Conservation (phyloP, 2,888 invertebrate genomes). For the Lamellibrachia satsuma region DNA sequence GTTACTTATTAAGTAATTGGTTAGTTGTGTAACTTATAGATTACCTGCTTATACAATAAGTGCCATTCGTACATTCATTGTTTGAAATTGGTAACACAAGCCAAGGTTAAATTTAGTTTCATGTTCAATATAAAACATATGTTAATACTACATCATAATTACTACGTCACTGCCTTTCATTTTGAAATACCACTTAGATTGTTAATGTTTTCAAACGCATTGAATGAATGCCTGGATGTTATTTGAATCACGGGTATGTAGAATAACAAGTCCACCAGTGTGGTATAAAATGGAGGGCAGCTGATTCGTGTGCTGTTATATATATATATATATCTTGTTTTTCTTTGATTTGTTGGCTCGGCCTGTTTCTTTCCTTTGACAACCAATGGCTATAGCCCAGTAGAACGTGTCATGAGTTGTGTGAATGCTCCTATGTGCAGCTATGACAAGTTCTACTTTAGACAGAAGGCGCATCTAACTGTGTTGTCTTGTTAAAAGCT, state of each 20-base stretch:
- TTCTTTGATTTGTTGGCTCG: neutral
- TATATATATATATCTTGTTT: neutral
- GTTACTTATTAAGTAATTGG: conserved; percentile 11
- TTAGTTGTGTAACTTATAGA: neutral
- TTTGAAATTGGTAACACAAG: neutral
- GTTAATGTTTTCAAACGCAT: neutral
- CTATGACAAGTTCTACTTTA: neutral
- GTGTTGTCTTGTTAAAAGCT: neutral
- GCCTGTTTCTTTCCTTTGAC: conserved; percentile 12
- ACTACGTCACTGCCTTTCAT: neutral
- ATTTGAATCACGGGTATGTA: neutral
- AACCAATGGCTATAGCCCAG: neutral
- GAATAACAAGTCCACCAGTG: neutral
- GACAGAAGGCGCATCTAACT: neutral
- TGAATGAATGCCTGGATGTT: neutral
- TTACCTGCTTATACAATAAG: conserved; percentile 10
- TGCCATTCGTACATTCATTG: neutral
- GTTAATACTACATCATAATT: conserved; percentile 2
- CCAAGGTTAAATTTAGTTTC: conserved; percentile 1
- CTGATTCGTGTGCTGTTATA: neutral
- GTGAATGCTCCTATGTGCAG: neutral
- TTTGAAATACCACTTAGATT: neutral
- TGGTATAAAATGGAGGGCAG: neutral
- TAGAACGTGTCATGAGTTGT: neutral
- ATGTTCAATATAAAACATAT: neutral